phyloP scores from a whole-genome alignment of 2,888 invertebrate species.

The Aphrophora alni region DNA sequence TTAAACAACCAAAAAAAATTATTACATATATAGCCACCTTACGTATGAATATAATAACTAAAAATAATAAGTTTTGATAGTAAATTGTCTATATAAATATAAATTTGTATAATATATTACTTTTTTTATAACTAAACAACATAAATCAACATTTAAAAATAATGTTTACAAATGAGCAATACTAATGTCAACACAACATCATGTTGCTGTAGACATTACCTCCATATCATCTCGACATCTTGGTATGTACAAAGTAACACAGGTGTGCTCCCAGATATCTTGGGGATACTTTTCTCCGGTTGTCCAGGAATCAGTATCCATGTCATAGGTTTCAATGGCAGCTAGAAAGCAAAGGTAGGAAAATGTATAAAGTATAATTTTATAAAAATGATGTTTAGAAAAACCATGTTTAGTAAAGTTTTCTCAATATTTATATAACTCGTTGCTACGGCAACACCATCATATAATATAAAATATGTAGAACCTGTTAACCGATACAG shows the following conservation, averaged over 20 bases:
- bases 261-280: conserved; percentile 75
- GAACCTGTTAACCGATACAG: too few relatives aligned
- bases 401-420: neutral
- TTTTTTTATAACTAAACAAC: neutral
- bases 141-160: neutral
- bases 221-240: conserved; percentile 63
- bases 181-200: neutral
- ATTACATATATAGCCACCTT: neutral
- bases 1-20: too few relatives aligned
- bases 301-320: conserved; percentile 66
- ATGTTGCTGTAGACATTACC: conserved; percentile 53
- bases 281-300: conserved; percentile 69
- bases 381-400: neutral
- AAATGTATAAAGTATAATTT: conserved; percentile 19
- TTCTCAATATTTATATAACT: neutral
- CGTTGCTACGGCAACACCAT: neutral
- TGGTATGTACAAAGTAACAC: conserved; percentile 71
- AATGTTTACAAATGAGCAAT: neutral
- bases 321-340: conserved; percentile 70
- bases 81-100: neutral
- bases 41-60: neutral
- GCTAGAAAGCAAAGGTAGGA: conserved; percentile 54
- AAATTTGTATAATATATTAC: neutral
- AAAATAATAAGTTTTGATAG: neutral
- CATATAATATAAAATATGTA: conserved; percentile 7